Evolutionary conservation across 2,888 invertebrate genomes (phyloP).

Genomic region (Acanthosepion pharaonis): DNA sequence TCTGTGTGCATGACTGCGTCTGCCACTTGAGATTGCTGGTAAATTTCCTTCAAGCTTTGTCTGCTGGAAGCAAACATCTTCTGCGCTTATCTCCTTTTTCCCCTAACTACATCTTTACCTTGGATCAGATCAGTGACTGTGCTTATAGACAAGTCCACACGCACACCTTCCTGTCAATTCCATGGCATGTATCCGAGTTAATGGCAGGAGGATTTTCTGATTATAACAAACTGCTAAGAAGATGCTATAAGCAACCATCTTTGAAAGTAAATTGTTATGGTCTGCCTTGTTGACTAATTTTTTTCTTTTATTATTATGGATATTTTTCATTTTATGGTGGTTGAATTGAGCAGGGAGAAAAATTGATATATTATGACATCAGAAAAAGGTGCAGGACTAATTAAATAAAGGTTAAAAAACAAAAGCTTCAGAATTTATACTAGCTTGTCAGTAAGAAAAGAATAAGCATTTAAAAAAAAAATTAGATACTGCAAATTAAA

Average conservation of each 20-base stretch:
- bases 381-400: neutral
- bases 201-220: conserved; percentile 22
- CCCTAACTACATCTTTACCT: neutral
- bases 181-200: conserved; percentile 11
- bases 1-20: conserved; percentile 10
- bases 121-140: neutral
- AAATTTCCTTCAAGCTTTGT: conserved; percentile 33
- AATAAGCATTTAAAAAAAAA: neutral
- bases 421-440: neutral
- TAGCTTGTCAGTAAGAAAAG: neutral
- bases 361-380: neutral
- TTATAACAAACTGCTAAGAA: conserved; percentile 33
- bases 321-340: neutral
- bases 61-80: conserved; percentile 33
- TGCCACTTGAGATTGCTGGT: conserved; percentile 9
- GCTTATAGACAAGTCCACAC: conserved; percentile 22
- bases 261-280: neutral
- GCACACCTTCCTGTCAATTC: conserved; percentile 33
- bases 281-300: neutral
- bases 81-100: neutral
- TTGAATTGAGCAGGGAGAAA: neutral
- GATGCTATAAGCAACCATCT: conserved; percentile 15
- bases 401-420: neutral
- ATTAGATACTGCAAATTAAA: neutral
- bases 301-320: neutral